Conservation (phyloP, 2,888 invertebrate species). For the Philereme transversata region DNA sequence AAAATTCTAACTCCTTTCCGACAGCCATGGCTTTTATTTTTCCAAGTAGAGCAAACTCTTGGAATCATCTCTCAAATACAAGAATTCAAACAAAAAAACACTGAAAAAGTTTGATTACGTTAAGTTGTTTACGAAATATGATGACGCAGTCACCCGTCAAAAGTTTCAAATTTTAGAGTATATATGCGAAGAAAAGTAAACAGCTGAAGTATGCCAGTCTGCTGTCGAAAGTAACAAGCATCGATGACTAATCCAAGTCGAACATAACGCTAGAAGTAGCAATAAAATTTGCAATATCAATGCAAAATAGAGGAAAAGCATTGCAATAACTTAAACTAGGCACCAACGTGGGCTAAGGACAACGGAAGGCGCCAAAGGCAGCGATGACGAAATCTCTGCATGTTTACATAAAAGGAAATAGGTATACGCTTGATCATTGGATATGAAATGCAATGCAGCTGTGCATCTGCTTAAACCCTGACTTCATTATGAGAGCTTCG, state of each 20-base stretch:
- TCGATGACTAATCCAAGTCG: constrained; percentile 10
- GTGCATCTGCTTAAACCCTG: constrained; percentile 56
- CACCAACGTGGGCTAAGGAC: constrained; percentile 24
- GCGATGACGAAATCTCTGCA: constrained; percentile 34
- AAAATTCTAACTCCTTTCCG: too few relatives aligned
- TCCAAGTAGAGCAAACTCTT: too few relatives aligned
- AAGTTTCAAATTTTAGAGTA: too few relatives aligned
- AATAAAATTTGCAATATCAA: constrained; percentile 4
- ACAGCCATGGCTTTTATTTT: too few relatives aligned
- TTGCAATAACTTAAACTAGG: constrained; percentile 3
- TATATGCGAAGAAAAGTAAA: constrained; percentile 12
- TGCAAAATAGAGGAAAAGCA: constrained; percentile 16
- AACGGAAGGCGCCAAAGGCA: constrained; percentile 22
- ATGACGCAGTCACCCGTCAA: too few relatives aligned
- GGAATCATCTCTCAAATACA: too few relatives aligned
- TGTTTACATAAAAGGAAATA: constrained; percentile 28
- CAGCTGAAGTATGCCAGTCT: constrained; percentile 11
- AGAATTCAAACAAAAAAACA: too few relatives aligned
- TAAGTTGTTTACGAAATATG: too few relatives aligned
- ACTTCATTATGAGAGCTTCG: constrained; percentile 54
- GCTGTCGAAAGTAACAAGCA: not conserved
- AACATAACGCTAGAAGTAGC: not conserved
- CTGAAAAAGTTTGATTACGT: too few relatives aligned
- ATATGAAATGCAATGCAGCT: constrained; percentile 48
- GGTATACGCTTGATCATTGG: constrained; percentile 15